Percentiles rank a stretch among this genome's conserved stretches.
These are phyloP conservation scores for Cichlasoma orientale DNA, from an alignment of 2,797 vertebrate genomes.

Conservation along the genomic window DNA sequence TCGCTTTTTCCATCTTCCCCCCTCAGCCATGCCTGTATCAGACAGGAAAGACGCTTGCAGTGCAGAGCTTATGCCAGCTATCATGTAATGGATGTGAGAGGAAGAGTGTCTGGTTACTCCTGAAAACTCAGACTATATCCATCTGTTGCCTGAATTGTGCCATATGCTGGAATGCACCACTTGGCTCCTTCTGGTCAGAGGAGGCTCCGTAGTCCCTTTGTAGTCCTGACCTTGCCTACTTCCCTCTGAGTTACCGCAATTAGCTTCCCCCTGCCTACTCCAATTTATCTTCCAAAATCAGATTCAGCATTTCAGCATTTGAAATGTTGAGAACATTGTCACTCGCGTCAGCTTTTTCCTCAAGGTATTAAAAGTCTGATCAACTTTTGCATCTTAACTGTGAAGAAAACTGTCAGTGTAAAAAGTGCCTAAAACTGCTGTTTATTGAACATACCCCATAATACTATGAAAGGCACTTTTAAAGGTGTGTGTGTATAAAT, in stretches of 20 bases:
- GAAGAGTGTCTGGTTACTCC: slow-evolving; percentile 42
- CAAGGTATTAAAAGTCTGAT: background rate
- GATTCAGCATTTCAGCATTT: slow-evolving; percentile 20
- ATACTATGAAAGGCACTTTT: too few relatives aligned
- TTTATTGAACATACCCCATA: too few relatives aligned
- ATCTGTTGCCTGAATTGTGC: slow-evolving; percentile 72
- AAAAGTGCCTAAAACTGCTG: background rate
- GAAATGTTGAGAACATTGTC: slow-evolving; percentile 8
- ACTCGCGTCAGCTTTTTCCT: background rate
- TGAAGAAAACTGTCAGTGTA: too few relatives aligned
- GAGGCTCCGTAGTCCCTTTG: slow-evolving; percentile 19
- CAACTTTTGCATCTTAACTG: slow-evolving; percentile 2
- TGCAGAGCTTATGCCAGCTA: slow-evolving; percentile 15
- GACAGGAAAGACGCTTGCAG: slow-evolving; percentile 19
- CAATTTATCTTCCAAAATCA: slow-evolving; percentile 25
- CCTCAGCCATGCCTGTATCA: background rate
- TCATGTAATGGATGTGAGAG: slow-evolving; percentile 27
- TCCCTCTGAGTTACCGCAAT: slow-evolving; percentile 37
- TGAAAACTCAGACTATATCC: slow-evolving; percentile 55
- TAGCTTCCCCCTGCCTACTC: slow-evolving; percentile 17
- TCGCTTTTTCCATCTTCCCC: background rate
- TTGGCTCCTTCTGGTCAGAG: slow-evolving; percentile 49
- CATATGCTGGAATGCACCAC: slow-evolving; percentile 70
- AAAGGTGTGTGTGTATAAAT: too few relatives aligned
- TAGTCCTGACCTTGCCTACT: slow-evolving; percentile 44